These are phyloP conservation scores for Sebastes diaconus DNA, from an alignment of 2,797 vertebrate species.

Conservation along the genomic window DNA sequence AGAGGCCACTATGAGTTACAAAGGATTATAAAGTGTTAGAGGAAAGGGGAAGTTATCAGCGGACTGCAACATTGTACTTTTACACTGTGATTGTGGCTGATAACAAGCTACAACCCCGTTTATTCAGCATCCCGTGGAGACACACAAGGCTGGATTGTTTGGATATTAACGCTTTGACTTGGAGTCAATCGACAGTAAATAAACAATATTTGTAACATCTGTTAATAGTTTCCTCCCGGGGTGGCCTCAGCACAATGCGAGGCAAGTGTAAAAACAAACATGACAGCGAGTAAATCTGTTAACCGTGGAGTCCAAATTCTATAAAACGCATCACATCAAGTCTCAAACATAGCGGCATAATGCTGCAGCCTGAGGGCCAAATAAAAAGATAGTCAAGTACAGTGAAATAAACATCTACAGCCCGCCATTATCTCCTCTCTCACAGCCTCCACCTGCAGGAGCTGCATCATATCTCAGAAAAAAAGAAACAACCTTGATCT, in stretches of 20 bases:
- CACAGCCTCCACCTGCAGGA: background rate
- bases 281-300: slow-evolving; percentile 54
- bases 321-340: slow-evolving; percentile 12
- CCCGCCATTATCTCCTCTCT: background rate
- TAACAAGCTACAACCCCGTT: background rate
- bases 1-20: background rate
- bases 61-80: background rate
- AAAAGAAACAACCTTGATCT: background rate
- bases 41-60: background rate
- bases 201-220: slow-evolving; percentile 49
- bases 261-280: slow-evolving; percentile 53
- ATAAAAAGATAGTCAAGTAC: slow-evolving; percentile 6
- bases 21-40: slow-evolving; percentile 12
- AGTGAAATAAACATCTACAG: slow-evolving; percentile 5
- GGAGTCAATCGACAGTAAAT: slow-evolving; percentile 22
- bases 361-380: slow-evolving; percentile 15
- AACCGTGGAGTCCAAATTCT: slow-evolving; percentile 41
- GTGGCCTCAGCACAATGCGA: background rate
- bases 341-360: background rate
- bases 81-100: background rate
- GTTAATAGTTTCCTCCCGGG: slow-evolving; percentile 26
- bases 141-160: background rate
- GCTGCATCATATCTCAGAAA: background rate
- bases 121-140: background rate
- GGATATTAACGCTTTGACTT: slow-evolving; percentile 27